A percentile compares a stretch with the other conserved stretches of the same genome.
Evolutionary conservation across 1,140 invertebrate genomes (phyloP).

Genomic region (Teleopsis dalmanni): DNA sequence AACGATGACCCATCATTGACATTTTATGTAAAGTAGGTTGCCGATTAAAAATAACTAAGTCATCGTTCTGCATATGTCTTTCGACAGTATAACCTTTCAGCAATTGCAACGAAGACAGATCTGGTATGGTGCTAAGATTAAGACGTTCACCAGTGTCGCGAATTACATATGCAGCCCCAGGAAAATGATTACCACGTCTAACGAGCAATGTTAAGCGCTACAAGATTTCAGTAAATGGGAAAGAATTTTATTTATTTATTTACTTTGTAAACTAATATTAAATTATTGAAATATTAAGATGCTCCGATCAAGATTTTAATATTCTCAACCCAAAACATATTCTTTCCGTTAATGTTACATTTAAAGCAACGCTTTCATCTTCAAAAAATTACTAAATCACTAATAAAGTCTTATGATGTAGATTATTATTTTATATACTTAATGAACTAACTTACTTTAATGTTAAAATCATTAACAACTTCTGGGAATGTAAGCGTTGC

Average conservation of each 20-base stretch:
- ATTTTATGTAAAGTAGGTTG: conserved; percentile 98
- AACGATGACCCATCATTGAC: conserved; percentile 99
- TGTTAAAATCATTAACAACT: conserved; percentile 95
- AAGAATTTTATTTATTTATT: too few relatives aligned
- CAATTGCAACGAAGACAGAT: conserved; percentile 94
- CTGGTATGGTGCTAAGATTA: conserved; percentile 93
- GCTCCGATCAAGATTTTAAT: too few relatives aligned
- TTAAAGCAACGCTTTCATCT: too few relatives aligned
- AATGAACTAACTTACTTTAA: background rate
- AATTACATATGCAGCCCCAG: conserved; percentile 94
- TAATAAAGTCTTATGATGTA: too few relatives aligned
- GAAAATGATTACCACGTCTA: conserved; percentile 90
- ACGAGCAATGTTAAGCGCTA: too few relatives aligned
- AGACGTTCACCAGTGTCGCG: conserved; percentile 95
- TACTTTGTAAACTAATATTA: too few relatives aligned
- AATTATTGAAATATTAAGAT: too few relatives aligned
- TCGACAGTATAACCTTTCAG: conserved; percentile 97
- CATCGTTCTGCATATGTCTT: conserved; percentile 91
- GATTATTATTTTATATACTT: too few relatives aligned
- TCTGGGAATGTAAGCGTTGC: conserved; percentile 98
- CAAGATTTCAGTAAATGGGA: too few relatives aligned
- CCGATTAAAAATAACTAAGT: conserved; percentile 96
- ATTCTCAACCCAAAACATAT: too few relatives aligned
- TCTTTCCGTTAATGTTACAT: too few relatives aligned
- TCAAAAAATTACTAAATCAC: too few relatives aligned